Evolutionary conservation across 64 coral and sea anemone species (phyloP), one percentile per base, ranked within the genome.

Genomic region (Actinia equina): DNA sequence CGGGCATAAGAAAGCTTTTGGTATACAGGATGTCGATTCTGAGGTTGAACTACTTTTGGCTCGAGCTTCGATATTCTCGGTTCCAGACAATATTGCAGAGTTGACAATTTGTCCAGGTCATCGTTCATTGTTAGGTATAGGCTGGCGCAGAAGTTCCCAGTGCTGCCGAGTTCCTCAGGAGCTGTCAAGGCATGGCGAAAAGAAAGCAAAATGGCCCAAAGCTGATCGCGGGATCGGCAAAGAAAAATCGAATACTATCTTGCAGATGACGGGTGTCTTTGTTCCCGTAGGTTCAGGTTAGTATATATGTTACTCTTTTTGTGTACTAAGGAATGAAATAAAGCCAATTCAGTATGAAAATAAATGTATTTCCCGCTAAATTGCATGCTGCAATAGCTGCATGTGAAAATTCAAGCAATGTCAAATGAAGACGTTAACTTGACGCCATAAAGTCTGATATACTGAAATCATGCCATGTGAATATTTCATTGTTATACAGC

Each of bases 221-320:
- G 83, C 83, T 41, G 83, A 91, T 86, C 89, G 71, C 22, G 89
- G 82, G 65, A 91, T 91, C 46, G 59, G 82, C 16, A 91, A 91
- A 86, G 62, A 52, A 37, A 52, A 77, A n/a, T 91, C 70, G 20
- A 91, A 79, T 65, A 86, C 85, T 86, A 91, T 91, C 7, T 85
- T 91, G 64, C 67, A 53, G 55, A 17, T 26, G 17, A 91, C 89
- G 43, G 82, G 89, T 11, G 57, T 85, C 85, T 91, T 91, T 85
- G 45, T 91, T 64, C 83, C 83, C 53, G 89, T 80, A 22, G 89
- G 89, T 58, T 91, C 89, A 57, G 89, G 89, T 91, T 86, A 74
- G 89, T 91, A 7, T 30, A 54, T 54, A 6, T 8, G 52, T 12
- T 54, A 12, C 12, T 54, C 52, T 8, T 54, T 54, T 54, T 54